These are phyloP conservation scores for Hemicentrotus pulcherrimus DNA, from an alignment of 35 echinoderm and acorn worm species.

Conservation along the genomic window DNA sequence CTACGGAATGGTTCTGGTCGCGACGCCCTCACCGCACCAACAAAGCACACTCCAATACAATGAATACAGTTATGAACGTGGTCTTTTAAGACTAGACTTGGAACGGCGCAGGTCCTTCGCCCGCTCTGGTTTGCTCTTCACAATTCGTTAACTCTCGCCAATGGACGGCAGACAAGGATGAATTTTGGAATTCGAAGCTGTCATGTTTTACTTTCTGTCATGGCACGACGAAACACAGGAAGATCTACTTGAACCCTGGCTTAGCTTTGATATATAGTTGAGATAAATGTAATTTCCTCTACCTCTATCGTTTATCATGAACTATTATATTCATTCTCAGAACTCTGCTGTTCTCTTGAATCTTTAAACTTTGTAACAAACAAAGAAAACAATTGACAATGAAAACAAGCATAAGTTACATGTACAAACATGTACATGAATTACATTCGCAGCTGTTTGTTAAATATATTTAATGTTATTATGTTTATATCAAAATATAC, in stretches of 20 bases:
- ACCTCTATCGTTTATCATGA: neutral
- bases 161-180: neutral
- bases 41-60: neutral
- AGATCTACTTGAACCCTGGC: neutral
- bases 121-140: neutral
- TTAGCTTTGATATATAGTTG: neutral
- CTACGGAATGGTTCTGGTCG: neutral
- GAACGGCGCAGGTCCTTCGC: neutral
- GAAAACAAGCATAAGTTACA: too few species aligned
- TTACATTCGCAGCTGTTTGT: too few species aligned
- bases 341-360: neutral
- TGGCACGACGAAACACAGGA: neutral
- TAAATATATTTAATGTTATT: too few species aligned
- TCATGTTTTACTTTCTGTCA: constrained; percentile 13
- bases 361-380: neutral
- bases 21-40: neutral
- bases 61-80: neutral
- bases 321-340: neutral
- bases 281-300: too few species aligned
- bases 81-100: neutral
- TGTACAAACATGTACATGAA: too few species aligned
- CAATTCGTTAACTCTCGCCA: neutral
- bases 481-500: too few species aligned
- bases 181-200: neutral
- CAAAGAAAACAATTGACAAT: too few species aligned